Evolutionary conservation across 2,113 vertebrate species (phyloP), one percentile per base, ranked within the genome.

Genomic region (Amazona guildingii): DNA sequence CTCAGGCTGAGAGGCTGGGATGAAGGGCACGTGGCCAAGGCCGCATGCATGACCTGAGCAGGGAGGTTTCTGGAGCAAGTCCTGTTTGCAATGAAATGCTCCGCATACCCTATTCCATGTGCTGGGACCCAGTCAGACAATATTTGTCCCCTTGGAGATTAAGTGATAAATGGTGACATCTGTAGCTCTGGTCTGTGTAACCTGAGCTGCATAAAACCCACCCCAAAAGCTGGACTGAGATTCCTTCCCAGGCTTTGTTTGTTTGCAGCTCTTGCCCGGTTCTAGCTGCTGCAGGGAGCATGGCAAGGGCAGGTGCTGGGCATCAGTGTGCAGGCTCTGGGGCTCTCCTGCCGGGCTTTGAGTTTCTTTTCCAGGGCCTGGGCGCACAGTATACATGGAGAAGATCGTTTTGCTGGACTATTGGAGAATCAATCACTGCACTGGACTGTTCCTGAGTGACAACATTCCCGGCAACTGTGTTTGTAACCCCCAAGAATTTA

Each of bases 11-110:
- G 59, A 62, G 59, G 67, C 51, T 69, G 73, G 49, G 31, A n/a
- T 1, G 0, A 44, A 17, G 66, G 28, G 13, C 23, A 6, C 3
- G 3, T 77, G 64, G 20, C 59, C 13, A 3, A 31, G 43, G 28
- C 3, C 63, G 14, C 19, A 2, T 0, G 5, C 2, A 3, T 19
- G 57, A 48, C n/a, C 31, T 9, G 37, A 66, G 51, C 55, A 67
- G 27, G 15, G 29, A 41, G 55, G 24, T 52, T 77, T 79, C 46
- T 85, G 49, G 25, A 77, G 37, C 0, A 2, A 51, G 8, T 46
- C 39, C 79, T 41, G 17, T 37, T 31, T 37, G 44, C 74, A 67
- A 37, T 35, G 29, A 41, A 81, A 61, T 1, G 0, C 43, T 57
- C 54, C 44, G 19, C 57, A 63, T 20, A n/a, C 28, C 17, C 8